Percentiles rank a stretch among this genome's conserved stretches.
phyloP scores from a whole-genome alignment of 2,113 vertebrate genomes.

The Bucco capensis region DNA sequence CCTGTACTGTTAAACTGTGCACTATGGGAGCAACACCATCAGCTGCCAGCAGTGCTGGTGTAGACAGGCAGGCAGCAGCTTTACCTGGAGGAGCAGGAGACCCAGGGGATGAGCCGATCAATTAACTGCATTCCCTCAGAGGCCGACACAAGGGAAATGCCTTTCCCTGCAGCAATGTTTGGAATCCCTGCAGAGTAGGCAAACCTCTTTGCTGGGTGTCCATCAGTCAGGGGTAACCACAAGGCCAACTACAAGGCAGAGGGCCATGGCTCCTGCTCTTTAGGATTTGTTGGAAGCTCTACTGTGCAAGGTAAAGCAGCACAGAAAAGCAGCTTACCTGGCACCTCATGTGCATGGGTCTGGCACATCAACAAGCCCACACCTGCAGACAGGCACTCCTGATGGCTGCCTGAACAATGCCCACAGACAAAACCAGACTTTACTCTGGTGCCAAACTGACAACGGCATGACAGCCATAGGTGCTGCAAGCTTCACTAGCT shows the following conservation, averaged over 20 bases:
- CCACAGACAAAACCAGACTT: too few relatives aligned
- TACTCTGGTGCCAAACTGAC: not conserved
- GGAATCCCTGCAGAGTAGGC: not conserved
- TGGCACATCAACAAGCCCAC: not conserved
- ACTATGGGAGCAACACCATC: not conserved
- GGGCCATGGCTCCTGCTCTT: not conserved
- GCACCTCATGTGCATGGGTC: accelerated
- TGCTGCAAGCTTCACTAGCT: not conserved
- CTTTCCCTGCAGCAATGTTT: not conserved
- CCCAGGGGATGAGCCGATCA: not conserved
- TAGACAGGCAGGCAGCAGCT: not conserved
- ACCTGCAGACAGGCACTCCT: accelerated
- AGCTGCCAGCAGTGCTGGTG: not conserved
- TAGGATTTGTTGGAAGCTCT: not conserved
- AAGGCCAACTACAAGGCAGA: not conserved
- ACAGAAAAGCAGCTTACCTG: not conserved
- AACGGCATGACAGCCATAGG: accelerated
- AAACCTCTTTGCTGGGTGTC: not conserved
- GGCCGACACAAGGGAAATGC: not conserved
- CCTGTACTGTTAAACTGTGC: accelerated
- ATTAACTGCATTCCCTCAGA: not conserved
- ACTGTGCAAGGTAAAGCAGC: not conserved
- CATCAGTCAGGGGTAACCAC: not conserved
- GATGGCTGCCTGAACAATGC: not conserved
- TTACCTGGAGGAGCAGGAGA: not conserved